Evolutionary conservation across 35 echinoderm and acorn worm species (phyloP), one percentile per base, ranked within the genome.

Genomic region (Strongylocentrotus purpuratus): DNA sequence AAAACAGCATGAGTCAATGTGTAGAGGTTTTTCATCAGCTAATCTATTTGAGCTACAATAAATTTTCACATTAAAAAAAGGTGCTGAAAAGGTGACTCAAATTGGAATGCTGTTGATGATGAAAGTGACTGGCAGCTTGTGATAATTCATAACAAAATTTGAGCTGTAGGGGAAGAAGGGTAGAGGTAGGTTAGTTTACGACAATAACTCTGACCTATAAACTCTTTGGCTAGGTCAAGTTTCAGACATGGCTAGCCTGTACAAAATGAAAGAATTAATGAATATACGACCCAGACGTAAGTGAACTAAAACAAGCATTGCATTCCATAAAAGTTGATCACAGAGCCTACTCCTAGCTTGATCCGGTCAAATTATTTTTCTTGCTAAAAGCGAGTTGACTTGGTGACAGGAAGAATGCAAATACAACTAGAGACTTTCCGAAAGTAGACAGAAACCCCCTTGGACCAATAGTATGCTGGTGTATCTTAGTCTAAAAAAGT

Each of bases 311-410:
- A 78, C 28, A 78, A 78, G 20, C 65, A 22, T 78, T 28, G 65
- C 65, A 78, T 78, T 78, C 65, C 65, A 28, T 78, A 78, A 7
- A 78, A 78, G 65, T n/a, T 78, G 0, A 78, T 78, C 65, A 78
- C 65, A 78, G 65, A 78, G 22, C 65, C 65, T 78, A 78, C 20
- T 78, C 65, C n/a, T n/a, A n/a, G n/a, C n/a, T 78, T 78, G 65
- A 78, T 78, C 65, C 65, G 65, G 65, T 78, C 65, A 78, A 78
- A 78, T 78, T 78, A 78, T 78, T 78, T 78, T 78, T 78, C 65
- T 78, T 78, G 65, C 65, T 78, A 78, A 28, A 78, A 78, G 65
- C 65, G 20, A 78, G 65, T 78, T 78, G 65, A 78, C 65, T 78
- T 78, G 65, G 65, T 78, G 65, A 78, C 65, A 78, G 65, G 65